Conservation (phyloP, 2,113 vertebrate species). For the Coptodon bakossiorum region DNA sequence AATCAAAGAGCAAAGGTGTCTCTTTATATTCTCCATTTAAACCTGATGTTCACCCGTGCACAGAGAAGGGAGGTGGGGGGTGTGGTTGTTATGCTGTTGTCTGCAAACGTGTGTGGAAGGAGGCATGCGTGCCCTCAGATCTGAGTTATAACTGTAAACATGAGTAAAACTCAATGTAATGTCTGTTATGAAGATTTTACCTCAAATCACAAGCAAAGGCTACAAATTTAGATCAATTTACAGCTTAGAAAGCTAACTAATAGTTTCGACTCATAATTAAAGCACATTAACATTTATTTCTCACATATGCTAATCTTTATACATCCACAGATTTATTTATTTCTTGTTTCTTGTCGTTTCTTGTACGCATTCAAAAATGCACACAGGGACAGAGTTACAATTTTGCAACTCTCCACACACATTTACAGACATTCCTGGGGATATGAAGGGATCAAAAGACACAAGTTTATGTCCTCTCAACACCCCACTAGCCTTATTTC, state of each 20-base stretch:
- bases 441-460: neutral
- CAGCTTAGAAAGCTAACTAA: neutral
- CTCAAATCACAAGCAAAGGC: neutral
- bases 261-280: neutral
- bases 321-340: neutral
- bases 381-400: neutral
- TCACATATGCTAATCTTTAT: neutral
- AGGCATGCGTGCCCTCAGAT: neutral
- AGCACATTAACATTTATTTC: neutral
- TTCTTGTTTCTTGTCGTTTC: neutral
- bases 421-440: neutral
- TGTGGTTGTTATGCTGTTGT: neutral
- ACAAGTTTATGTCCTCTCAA: neutral
- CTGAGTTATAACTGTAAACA: neutral
- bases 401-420: neutral
- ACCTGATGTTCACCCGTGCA: neutral
- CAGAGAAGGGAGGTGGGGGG: fast-evolving
- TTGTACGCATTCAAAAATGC: neutral
- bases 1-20: neutral
- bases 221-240: neutral
- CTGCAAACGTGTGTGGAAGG: neutral
- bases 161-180: neutral
- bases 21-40: neutral
- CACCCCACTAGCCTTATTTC: neutral
- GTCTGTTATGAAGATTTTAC: neutral